These are phyloP conservation scores for Calliopum simillimum DNA, from an alignment of 2,888 invertebrate species.

Conservation along the genomic window DNA sequence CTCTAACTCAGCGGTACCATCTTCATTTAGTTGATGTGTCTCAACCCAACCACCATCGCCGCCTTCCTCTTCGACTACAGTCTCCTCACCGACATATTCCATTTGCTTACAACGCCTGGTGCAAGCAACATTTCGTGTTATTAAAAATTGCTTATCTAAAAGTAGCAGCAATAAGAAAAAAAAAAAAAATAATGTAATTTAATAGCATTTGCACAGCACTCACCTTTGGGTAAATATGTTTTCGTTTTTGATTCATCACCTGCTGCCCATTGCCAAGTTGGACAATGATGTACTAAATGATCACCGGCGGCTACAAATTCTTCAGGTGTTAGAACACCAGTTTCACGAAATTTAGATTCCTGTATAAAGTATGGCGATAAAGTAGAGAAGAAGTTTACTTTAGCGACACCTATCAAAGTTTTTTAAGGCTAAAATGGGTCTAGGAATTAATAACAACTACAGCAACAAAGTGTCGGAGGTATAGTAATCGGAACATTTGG, in stretches of 20 bases:
- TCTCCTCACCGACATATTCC: constrained; percentile 76
- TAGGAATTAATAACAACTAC: too few relatives aligned
- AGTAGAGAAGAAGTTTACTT: neutral
- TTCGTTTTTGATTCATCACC: constrained; percentile 92
- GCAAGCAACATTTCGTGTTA: constrained; percentile 97
- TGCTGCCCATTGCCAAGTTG: constrained; percentile 97
- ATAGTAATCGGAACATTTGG: too few relatives aligned
- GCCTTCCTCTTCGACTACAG: constrained; percentile 87
- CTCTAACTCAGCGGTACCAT: constrained; percentile 74
- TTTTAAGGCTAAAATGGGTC: too few relatives aligned
- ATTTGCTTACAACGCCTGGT: constrained; percentile 91
- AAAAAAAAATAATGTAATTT: neutral
- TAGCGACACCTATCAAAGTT: neutral
- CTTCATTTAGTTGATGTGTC: constrained; percentile 86
- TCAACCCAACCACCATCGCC: constrained; percentile 98
- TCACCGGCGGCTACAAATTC: constrained; percentile 99
- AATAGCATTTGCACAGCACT: constrained; percentile 5
- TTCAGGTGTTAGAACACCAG: constrained; percentile 98
- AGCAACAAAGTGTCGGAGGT: too few relatives aligned
- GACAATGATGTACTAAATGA: constrained; percentile 98
- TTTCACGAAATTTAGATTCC: constrained; percentile 98
- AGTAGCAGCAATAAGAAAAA: constrained; percentile 8
- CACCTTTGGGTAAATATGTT: constrained; percentile 82
- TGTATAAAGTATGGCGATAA: constrained; percentile 62
- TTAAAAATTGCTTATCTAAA: constrained; percentile 92